Base-by-base conservation (phyloP, 2,888 invertebrate genomes). In the Scaptodrosophila latifasciaeformis region DNA sequence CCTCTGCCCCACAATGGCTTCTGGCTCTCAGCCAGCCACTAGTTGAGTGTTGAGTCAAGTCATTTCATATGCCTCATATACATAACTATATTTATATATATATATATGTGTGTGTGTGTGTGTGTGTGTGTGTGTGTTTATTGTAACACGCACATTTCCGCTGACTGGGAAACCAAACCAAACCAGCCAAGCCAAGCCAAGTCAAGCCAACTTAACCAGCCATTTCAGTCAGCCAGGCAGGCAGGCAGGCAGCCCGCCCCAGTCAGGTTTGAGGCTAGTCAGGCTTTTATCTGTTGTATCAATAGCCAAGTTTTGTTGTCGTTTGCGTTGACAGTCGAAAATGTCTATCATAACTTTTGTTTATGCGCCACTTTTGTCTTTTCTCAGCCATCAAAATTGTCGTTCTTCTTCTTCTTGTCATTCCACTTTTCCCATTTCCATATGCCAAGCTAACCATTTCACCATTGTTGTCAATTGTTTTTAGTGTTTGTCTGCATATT, bases 71-170 rank as follows among this genome's bases (percentile, higher is more conserved):
- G 13, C 9, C 12, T 2, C 15, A 10, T 13, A 18, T 5, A 37
- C 18, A 6, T 17, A 44, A 44, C 21, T 42, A 6, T 46, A 19
- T 24, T 10, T 35, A n/a, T 40, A 24, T 39, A 1, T 49, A 15
- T 52, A 12, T 45, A 31, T 49, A 13, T 45, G 27, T 46, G 43
- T 59, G 48, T 35, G 35, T 30, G n/a, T 45, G 35, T 54, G 44
- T 34, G 34, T 45, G 19, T 50, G 34, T 49, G 45, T 57, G 39
- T 40, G 10, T 50, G 13, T 54, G 57, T 62, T 50, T 62, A 65
- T 72, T 68, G 70, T 65, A 57, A 56, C 50, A 72, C 62, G 65
- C 63, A 71, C 65, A 67, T 71, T 70, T 70, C 77, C 74, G 77
- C 60, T 59, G 43, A 31, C 54, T 51, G 46, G n/a, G n/a, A n/a